Conservation (phyloP, 1,140 invertebrate genomes). For the Drosophila willistoni region DNA sequence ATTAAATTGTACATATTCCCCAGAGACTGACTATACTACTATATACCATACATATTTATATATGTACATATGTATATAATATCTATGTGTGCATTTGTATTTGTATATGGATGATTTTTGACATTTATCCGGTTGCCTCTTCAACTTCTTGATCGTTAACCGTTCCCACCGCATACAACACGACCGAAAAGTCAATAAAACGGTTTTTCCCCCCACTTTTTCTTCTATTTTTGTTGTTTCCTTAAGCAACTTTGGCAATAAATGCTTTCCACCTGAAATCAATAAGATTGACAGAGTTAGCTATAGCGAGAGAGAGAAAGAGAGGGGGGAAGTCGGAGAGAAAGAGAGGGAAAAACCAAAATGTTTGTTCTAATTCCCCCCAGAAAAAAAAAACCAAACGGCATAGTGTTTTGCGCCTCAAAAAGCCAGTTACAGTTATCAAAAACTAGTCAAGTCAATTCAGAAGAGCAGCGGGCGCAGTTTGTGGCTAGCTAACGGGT, state of each 20-base stretch:
- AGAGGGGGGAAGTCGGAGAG: neutral
- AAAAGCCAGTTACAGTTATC: conserved; percentile 51
- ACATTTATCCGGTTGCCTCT: neutral
- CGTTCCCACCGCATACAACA: neutral
- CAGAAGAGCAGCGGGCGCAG: neutral
- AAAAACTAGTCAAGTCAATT: conserved; percentile 18
- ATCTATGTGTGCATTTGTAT: neutral
- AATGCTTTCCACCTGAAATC: conserved; percentile 33
- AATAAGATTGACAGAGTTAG: conserved; percentile 36
- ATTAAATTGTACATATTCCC: conserved; percentile 5
- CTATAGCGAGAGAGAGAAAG: neutral
- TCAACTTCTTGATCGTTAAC: neutral
- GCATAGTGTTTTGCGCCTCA: conserved; percentile 22
- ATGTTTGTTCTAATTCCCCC: conserved; percentile 59
- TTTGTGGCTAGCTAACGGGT: conserved; percentile 21
- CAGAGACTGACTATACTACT: neutral
- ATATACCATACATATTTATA: neutral
- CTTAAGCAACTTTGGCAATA: conserved; percentile 9
- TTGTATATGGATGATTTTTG: conserved; percentile 2
- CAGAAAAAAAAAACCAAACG: conserved; percentile 28
- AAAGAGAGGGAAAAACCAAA: conserved; percentile 9
- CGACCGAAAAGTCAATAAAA: conserved; percentile 9
- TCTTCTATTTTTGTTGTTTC: neutral
- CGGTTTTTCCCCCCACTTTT: neutral
- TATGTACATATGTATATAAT: neutral